Evolutionary conservation across 1,140 invertebrate genomes (phyloP), one percentile per base, ranked within the genome.

Genomic region (Holotrichia oblita): DNA sequence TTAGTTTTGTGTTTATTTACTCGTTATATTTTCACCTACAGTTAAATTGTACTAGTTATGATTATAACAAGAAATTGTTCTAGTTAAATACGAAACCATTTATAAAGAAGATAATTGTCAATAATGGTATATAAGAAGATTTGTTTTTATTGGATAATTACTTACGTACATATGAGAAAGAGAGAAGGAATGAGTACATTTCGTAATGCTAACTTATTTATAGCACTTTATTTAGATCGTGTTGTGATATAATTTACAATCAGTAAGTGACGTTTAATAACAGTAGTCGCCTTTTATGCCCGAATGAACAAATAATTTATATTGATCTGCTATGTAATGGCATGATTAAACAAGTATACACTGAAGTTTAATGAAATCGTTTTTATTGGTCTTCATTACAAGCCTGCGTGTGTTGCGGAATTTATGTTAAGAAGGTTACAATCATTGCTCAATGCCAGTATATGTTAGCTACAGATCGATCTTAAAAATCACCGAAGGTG

Each of bases 291-390:
- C 61, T 69, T 69, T 27, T 27, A 69, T 69, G 61, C 61, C 9
- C 22, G 61, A 69, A 69, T 69, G 61, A 69, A 69, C 22, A 20
- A 69, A 69, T 69, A 34, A 69, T 69, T 69, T 69, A 69, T 69
- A 34, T 34, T 10, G 9, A 12, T 69, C 27, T 69, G 22, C 22
- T 69, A 14, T 27, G 61, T 27, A 27, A 27, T 69, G 22, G 61
- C 3, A 34, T 27, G 59, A 22, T 17, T 64, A 24, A 64, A 64
- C 22, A 64, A 17, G 20, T 10, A 34, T 22, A 34, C 12, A 27
- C 12, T 64, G 20, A 69, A 69, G 8, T 22, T 69, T 69, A 69
- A 22, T 9, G 61, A 27, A 69, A 34, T 69, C 22, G 9, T 69
- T 27, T 22, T 22, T 22, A n/a, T 22, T 69, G 22, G 4, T 69